These are phyloP conservation scores for Pseudopleuronectes americanus DNA, from an alignment of 2,797 vertebrate species.

Conservation along the genomic window DNA sequence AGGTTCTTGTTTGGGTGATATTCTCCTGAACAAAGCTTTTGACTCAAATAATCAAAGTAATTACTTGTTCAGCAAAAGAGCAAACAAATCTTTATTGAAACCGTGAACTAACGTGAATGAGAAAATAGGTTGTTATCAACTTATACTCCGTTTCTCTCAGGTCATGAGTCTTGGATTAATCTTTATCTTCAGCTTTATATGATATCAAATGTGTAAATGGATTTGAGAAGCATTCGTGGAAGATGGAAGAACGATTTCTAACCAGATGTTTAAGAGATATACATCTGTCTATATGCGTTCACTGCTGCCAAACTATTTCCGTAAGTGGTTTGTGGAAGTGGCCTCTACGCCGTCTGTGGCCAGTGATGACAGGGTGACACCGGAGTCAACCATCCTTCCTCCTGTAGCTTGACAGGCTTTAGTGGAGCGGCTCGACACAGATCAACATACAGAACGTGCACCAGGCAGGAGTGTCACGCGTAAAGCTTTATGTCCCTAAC, in stretches of 20 bases:
- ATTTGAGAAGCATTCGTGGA: no score
- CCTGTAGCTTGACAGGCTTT: not conserved
- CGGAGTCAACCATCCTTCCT: not conserved
- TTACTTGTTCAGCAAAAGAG: conserved; percentile 49
- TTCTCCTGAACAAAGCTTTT: conserved; percentile 24
- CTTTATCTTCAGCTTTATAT: no score
- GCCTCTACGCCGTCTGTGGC: not conserved
- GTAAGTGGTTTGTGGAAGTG: not conserved
- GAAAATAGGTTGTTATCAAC: not conserved
- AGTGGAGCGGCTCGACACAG: not conserved
- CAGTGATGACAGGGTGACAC: not conserved
- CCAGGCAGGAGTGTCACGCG: not conserved
- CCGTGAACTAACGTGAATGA: not conserved
- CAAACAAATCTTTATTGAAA: conserved; percentile 35
- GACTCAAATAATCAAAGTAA: conserved; percentile 34
- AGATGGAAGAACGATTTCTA: not conserved
- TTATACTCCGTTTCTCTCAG: not conserved
- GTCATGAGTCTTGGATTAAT: no score
- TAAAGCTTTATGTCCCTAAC: not conserved
- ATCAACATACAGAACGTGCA: not conserved
- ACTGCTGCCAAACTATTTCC: not conserved
- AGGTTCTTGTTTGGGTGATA: conserved; percentile 3
- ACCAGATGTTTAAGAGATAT: conserved; percentile 11
- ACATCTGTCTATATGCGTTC: not conserved
- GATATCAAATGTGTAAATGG: no score